phyloP scores from a whole-genome alignment of 2,797 vertebrate species.

The Myotis myotis region DNA sequence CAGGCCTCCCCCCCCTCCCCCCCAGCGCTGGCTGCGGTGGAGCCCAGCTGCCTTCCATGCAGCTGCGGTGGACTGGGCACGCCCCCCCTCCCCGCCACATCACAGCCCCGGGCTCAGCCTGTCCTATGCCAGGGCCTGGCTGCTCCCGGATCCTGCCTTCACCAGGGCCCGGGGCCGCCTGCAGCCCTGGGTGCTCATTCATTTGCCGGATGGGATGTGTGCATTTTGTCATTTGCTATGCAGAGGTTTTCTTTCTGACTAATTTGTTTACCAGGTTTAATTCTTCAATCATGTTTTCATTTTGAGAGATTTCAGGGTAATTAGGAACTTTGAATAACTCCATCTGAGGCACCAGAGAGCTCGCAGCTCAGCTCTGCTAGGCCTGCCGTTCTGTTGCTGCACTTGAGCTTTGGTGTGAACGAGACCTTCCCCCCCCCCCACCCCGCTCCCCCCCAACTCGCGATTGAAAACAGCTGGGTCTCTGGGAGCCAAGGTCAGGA shows the following conservation, averaged over 20 bases:
- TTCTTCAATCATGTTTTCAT: constrained; percentile 76
- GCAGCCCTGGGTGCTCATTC: constrained; percentile 1
- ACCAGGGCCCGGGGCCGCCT: neutral
- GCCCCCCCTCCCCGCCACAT: no score
- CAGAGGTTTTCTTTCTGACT: constrained; percentile 73
- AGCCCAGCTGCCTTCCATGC: neutral
- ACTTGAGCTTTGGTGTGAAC: constrained; percentile 59
- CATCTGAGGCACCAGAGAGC: constrained; percentile 66
- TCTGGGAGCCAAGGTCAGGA: constrained; percentile 58
- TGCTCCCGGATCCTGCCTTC: constrained; percentile 10
- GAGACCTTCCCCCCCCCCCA: neutral
- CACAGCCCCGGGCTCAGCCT: neutral
- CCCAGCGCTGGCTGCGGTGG: neutral
- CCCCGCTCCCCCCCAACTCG: neutral
- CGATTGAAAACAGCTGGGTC: constrained; percentile 72
- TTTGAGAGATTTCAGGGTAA: constrained; percentile 80
- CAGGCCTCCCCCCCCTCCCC: neutral
- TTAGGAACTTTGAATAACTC: constrained; percentile 78
- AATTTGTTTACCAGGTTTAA: constrained; percentile 71
- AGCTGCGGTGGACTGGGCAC: neutral
- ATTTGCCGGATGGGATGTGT: constrained; percentile 69
- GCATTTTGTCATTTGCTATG: constrained; percentile 61
- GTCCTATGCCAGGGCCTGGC: neutral
- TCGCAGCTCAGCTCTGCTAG: constrained; percentile 57
- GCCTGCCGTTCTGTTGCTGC: constrained; percentile 35